phyloP scores from a whole-genome alignment of 2,113 vertebrate species.

The Ornithorhynchus anatinus region DNA sequence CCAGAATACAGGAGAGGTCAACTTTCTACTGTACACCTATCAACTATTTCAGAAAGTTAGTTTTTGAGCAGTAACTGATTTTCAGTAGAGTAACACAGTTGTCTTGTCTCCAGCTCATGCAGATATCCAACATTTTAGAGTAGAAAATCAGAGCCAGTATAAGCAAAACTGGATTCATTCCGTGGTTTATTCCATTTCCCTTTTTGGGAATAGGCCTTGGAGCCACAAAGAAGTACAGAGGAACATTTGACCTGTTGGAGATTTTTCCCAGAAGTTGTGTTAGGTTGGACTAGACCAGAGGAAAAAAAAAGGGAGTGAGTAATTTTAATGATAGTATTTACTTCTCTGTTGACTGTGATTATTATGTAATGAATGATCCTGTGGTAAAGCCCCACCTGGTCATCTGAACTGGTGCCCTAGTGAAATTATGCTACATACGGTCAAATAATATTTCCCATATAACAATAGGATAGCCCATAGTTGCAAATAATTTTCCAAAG shows the following conservation, averaged over 20 bases:
- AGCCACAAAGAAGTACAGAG: constrained; percentile 10
- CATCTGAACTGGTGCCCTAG: too few species aligned
- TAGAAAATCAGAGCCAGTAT: constrained; percentile 23
- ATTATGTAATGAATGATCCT: constrained; percentile 1
- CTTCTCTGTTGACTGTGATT: background rate
- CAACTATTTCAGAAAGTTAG: background rate
- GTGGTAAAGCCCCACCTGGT: background rate
- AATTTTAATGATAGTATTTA: background rate
- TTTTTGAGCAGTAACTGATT: background rate
- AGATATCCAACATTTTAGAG: background rate
- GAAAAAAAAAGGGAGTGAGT: background rate
- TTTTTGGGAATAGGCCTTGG: constrained; percentile 35
- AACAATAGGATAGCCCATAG: too few species aligned
- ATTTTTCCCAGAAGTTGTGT: constrained; percentile 35
- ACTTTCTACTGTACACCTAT: background rate
- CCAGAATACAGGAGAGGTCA: background rate
- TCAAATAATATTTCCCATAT: too few species aligned
- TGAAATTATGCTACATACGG: too few species aligned
- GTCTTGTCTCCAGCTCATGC: background rate
- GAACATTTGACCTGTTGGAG: constrained; percentile 24
- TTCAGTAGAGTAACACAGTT: background rate
- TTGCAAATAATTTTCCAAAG: too few species aligned
- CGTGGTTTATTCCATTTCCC: constrained; percentile 3
- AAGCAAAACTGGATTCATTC: constrained; percentile 20
- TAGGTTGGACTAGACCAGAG: background rate